Evolutionary conservation across 2,797 vertebrate genomes (phyloP).

Genomic region (Triplophysa yarkandensis): DNA sequence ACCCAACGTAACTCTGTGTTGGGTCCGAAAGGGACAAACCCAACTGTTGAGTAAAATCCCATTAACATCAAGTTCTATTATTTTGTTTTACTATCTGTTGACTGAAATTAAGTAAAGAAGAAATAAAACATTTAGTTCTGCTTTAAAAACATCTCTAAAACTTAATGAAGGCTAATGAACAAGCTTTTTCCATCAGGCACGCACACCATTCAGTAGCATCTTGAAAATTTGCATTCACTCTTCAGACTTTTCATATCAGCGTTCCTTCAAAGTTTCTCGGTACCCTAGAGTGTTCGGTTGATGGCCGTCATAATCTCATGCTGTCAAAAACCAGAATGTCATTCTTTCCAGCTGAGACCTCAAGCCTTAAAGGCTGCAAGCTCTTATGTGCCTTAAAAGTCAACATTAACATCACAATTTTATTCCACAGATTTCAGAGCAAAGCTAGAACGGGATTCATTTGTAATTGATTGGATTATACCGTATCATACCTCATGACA

Average conservation of each 20-base stretch:
- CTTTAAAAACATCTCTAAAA: conserved; percentile 19
- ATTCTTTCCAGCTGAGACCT: conserved; percentile 49
- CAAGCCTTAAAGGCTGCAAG: conserved; percentile 9
- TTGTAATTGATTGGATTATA: not conserved
- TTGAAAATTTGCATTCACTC: conserved; percentile 34
- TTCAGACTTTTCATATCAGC: conserved; percentile 35
- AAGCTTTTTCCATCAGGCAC: conserved; percentile 27
- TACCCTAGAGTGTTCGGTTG: conserved; percentile 46
- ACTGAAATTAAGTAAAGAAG: conserved; percentile 3
- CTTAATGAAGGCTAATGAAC: conserved; percentile 4
- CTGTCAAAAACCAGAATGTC: conserved; percentile 45
- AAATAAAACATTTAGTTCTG: conserved; percentile 13
- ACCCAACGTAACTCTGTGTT: too few species aligned
- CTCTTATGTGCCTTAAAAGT: conserved; percentile 14
- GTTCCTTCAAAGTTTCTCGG: conserved; percentile 47
- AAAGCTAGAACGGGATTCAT: not conserved
- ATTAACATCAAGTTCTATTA: not conserved
- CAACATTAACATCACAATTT: not conserved
- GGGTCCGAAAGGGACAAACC: too few species aligned
- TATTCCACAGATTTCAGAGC: not conserved
- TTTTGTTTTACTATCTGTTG: not conserved
- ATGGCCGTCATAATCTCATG: conserved; percentile 55
- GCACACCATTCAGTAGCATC: conserved; percentile 28
- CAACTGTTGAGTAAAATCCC: not conserved
- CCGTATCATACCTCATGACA: too few species aligned